A percentile compares a stretch with the other conserved stretches of the same genome.
Evolutionary conservation across 2,888 invertebrate genomes (phyloP).

Genomic region (Anaspis maculata): DNA sequence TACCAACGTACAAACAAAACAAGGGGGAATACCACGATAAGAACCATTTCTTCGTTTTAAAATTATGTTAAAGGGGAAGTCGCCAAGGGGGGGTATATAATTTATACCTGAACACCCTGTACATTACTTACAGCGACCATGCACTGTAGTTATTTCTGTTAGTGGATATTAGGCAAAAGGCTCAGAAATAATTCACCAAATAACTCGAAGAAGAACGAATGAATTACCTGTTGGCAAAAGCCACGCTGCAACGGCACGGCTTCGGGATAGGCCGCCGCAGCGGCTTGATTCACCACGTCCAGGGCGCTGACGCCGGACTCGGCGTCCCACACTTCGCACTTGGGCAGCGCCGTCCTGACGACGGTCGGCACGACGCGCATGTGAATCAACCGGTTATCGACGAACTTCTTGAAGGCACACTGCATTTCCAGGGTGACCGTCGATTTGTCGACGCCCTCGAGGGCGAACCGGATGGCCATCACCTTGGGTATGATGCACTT

Average conservation of each 20-base stretch:
- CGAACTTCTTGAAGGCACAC: slow-evolving; percentile 61
- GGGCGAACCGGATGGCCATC: slow-evolving; percentile 65
- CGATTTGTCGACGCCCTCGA: slow-evolving; percentile 58
- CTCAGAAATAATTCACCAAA: no score
- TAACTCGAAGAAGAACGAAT: no score
- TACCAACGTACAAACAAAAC: no score
- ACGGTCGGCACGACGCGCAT: slow-evolving; percentile 61
- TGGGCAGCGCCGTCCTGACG: slow-evolving; percentile 63
- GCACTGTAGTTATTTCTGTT: no score
- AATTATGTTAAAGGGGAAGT: no score
- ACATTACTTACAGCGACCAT: no score
- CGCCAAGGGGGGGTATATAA: no score
- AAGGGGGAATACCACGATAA: no score
- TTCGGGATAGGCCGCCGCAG: slow-evolving; percentile 34
- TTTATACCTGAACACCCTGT: no score
- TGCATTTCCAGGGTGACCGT: slow-evolving; percentile 52
- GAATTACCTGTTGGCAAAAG: slow-evolving; percentile 43
- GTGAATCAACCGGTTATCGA: slow-evolving; percentile 53
- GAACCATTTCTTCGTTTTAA: no score
- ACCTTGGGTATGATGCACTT: slow-evolving; percentile 63
- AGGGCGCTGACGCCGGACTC: slow-evolving; percentile 49
- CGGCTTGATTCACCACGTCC: slow-evolving; percentile 45
- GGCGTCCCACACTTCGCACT: slow-evolving; percentile 59
- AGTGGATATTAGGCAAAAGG: no score
- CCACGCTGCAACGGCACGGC: slow-evolving; percentile 31